Conservation (phyloP, 2,113 vertebrate species). For the Festucalex cinctus region DNA sequence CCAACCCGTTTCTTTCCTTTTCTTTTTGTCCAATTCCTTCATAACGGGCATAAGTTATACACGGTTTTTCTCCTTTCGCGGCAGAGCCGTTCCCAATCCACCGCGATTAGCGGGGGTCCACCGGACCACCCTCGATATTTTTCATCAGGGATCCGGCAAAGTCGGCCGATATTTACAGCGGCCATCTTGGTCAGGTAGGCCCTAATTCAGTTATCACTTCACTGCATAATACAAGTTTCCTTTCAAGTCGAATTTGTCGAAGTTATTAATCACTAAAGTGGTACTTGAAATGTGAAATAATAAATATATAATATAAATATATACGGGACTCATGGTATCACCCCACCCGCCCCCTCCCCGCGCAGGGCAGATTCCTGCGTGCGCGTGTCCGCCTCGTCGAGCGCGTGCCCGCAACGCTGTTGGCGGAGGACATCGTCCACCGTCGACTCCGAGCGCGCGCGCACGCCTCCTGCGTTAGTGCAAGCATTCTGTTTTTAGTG, state of each 20-base stretch:
- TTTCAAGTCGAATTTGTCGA: too few species aligned
- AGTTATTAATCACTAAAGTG: not conserved
- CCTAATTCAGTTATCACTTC: not conserved
- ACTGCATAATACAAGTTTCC: too few species aligned
- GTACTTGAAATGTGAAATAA: not conserved
- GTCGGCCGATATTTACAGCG: not conserved
- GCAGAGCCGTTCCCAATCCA: too few species aligned
- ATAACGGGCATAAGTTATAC: too few species aligned
- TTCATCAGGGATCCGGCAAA: too few species aligned
- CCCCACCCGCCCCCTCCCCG: not conserved
- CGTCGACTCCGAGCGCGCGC: conserved; percentile 9
- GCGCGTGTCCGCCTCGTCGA: conserved; percentile 54
- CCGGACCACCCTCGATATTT: too few species aligned
- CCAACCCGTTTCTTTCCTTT: too few species aligned
- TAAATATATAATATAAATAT: too few species aligned
- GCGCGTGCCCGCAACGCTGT: conserved; percentile 29
- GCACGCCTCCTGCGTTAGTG: conserved; percentile 21
- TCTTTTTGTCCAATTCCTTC: too few species aligned
- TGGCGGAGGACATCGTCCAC: conserved; percentile 22
- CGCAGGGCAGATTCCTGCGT: conserved; percentile 48
- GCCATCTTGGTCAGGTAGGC: not conserved
- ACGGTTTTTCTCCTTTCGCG: too few species aligned
- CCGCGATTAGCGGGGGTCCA: too few species aligned
- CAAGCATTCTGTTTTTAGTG: conserved; percentile 77
- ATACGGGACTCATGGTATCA: not conserved